Evolutionary conservation across 2,113 vertebrate genomes (phyloP), one percentile per base, ranked within the genome.

Genomic region (Rhodinocichla rosea): DNA sequence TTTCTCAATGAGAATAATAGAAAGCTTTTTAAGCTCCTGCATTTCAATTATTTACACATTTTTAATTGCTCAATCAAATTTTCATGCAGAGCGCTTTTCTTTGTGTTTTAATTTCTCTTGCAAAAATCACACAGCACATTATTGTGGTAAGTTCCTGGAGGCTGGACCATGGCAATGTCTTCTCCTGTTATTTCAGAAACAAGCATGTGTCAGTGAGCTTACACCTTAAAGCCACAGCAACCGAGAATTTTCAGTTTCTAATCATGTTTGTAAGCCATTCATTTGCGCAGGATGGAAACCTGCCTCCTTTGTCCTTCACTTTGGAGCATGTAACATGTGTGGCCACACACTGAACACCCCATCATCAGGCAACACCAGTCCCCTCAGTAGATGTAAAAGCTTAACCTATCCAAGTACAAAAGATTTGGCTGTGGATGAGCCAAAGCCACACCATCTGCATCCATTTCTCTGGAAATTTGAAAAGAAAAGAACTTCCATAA

Each of bases 31-130:
- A 33, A 81, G 87, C 44, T 23, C 60, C n/a, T n/a, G 26, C 40
- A 50, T 63, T 94, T 87, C 75, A 87, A 92, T 87, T 95, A 92
- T 89, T 90, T 74, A 74, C 50, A 89, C 1, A 14, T 78, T 83
- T 79, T 84, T 82, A 60, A 92, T 89, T 88, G 65, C 56, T 71
- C 18, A 3, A 75, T 81, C 83, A 67, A 76, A 95, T 76, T 91
- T 71, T 96, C 52, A 32, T 37, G 68, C 52, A 78, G 49, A 86
- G 23, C 5, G 10, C 0, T 71, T 87, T 86, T 70, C 70, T 68
- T 59, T 83, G 73, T 90, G 50, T 42, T 83, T 55, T 60, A 39
- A 78, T 90, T 90, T 80, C 75, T 55, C 53, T 83, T 45, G 56
- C 47, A 52, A 83, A 83, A 90, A 94, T 55, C 47, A 60, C 60